A percentile compares a stretch with the other conserved stretches of the same genome.
Conservation (phyloP, 2,797 vertebrate genomes). For the Intellagama lesueurii region DNA sequence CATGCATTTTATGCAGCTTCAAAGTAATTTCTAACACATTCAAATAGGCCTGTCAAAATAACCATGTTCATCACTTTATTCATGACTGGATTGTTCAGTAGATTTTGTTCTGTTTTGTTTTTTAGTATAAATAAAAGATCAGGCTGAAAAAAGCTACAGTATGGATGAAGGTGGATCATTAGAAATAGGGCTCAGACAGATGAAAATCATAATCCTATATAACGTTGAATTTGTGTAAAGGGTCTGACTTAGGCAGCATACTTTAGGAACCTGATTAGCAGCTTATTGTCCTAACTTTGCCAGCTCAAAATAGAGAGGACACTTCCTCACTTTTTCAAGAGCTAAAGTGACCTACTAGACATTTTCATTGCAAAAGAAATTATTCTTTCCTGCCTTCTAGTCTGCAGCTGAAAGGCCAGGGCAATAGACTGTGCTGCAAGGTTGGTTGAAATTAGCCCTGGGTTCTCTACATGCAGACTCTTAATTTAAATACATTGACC, state of each 20-base stretch:
- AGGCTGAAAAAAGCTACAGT: not conserved
- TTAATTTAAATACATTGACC: not conserved
- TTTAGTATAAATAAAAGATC: slow-evolving; percentile 12
- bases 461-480: too few species aligned
- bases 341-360: not conserved
- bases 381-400: not conserved
- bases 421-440: too few species aligned
- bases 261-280: not conserved
- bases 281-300: not conserved
- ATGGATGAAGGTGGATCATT: not conserved
- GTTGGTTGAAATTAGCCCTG: not conserved
- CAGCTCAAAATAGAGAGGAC: not conserved
- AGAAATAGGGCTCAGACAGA: not conserved
- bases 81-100: slow-evolving; percentile 4
- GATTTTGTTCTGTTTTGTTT: not conserved
- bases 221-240: not conserved
- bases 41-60: slow-evolving; percentile 44
- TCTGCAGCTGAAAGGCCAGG: not conserved
- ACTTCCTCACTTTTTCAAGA: not conserved
- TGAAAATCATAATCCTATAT: not conserved
- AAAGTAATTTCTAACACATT: slow-evolving; percentile 40
- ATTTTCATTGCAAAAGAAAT: not conserved
- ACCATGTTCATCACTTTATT: not conserved
- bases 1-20: slow-evolving; percentile 15
- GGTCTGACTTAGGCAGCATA: not conserved